Base-by-base conservation (phyloP, 1,140 invertebrate species). In the Lordiphosa stackelbergi region DNA sequence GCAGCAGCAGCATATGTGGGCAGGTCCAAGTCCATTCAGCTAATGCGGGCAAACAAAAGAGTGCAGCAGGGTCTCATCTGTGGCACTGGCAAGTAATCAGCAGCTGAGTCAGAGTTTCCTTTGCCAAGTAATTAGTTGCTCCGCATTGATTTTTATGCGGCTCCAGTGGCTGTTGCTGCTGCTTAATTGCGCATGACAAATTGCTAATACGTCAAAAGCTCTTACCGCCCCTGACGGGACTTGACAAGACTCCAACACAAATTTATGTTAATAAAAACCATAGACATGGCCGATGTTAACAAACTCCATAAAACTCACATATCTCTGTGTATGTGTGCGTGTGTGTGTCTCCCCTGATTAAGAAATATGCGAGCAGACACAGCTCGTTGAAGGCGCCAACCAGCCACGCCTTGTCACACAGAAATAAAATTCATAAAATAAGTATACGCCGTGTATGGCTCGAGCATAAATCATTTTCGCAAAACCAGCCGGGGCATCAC, bases 151-250 rank as follows among this genome's bases (percentile, higher is more conserved):
- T 81, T 81, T 75, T 69, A 81, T 63, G 57, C 75, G 36, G 31
- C 42, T 42, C 47, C 36, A 48, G 24, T 48, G 47, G 56, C 35
- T 46, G 24, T 19, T 52, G 35, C 59, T 43, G 35, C 56, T 68
- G 71, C 54, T 70, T 83, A 81, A 81, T 81, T 81, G 71, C 56
- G 63, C 75, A 60, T 83, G 77, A 83, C 63, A 83, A 81, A 81
- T 81, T 83, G 72, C 77, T 81, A 75, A 77, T 83, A 72, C 64
- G 72, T 83, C 75, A 81, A 65, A 71, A 69, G 28, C 28, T 8
- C 28, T 31, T 31, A 8, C 28, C 28, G 28, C 28, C 28, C 61
- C 47, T 45, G 64, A 58, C 42, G 19, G 3, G 19, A 47, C 36
- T 57, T 59, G 43, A 46, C 52, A 12, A 28, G 24, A 54, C 56